A percentile compares a stretch with the other conserved stretches of the same genome.
Conservation (phyloP, 1,140 invertebrate genomes). For the Orius laevigatus region DNA sequence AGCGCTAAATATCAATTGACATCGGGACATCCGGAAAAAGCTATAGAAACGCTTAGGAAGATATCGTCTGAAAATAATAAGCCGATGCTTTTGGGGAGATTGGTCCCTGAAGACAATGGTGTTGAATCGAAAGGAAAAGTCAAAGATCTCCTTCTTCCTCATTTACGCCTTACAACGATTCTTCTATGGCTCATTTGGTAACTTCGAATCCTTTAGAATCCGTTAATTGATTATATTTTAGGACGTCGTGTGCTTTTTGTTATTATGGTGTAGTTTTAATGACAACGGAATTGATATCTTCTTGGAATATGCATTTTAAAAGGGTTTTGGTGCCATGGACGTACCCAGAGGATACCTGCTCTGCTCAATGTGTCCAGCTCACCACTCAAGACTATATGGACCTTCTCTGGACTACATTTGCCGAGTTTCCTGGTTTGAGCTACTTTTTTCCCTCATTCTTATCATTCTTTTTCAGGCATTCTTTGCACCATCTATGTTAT, state of each 20-base stretch:
- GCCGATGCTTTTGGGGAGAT: conserved; percentile 68
- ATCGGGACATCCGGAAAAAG: conserved; percentile 69
- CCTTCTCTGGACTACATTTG: conserved; percentile 83
- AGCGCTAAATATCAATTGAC: conserved; percentile 79
- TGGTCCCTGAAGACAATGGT: conserved; percentile 62
- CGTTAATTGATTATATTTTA: conserved; percentile 27
- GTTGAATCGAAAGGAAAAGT: conserved; percentile 49
- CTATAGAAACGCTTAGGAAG: conserved; percentile 61
- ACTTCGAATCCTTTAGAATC: conserved; percentile 1
- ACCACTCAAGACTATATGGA: conserved; percentile 81
- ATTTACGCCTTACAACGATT: conserved; percentile 64
- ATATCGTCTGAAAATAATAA: conserved; percentile 75
- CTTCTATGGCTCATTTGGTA: conserved; percentile 80
- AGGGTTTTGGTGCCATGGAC: conserved; percentile 25
- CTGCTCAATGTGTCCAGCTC: conserved; percentile 55
- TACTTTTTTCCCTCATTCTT: conserved; percentile 19
- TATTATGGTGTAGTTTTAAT: conserved; percentile 92
- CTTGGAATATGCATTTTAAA: conserved; percentile 28
- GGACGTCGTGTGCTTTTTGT: conserved; percentile 87
- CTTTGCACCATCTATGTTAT: conserved; percentile 85
- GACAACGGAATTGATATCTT: conserved; percentile 83
- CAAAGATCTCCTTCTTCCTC: conserved; percentile 60
- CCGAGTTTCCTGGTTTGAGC: conserved; percentile 76
- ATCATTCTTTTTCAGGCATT: conserved; percentile 57
- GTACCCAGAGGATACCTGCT: conserved; percentile 33